phyloP scores from a whole-genome alignment of 2,113 vertebrate species.

The Sturnus vulgaris region DNA sequence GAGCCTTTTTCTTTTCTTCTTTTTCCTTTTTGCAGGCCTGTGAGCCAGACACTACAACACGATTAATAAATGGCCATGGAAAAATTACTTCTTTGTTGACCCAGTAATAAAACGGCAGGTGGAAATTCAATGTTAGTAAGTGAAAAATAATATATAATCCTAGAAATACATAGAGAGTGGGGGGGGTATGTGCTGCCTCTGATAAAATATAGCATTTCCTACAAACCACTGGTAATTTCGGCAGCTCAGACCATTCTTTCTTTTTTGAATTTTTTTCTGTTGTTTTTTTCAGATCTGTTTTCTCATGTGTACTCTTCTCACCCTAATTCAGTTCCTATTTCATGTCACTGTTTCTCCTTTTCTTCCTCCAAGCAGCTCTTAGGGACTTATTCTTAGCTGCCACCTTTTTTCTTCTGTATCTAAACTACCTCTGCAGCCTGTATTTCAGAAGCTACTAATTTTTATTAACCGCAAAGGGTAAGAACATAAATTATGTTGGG shows the following conservation, averaged over 20 bases:
- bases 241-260: not conserved
- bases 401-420: not conserved
- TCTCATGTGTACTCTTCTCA: not conserved
- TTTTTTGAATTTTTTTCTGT: not conserved
- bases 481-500: not conserved
- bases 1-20: not conserved
- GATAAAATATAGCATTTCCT: not conserved
- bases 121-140: not conserved
- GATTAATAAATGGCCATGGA: not conserved
- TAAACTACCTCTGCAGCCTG: not conserved
- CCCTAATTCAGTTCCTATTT: not conserved
- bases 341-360: not conserved
- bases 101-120: not conserved
- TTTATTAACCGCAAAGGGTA: not conserved
- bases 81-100: not conserved
- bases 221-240: not conserved
- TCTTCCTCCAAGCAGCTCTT: not conserved
- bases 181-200: not conserved
- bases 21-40: not conserved
- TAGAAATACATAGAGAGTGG: not conserved
- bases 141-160: not conserved
- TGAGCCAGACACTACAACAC: not conserved
- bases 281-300: not conserved
- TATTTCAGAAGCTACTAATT: not conserved
- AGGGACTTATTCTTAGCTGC: not conserved